Base-by-base conservation (phyloP, 2,113 vertebrate species). In the Microtus pennsylvanicus region DNA sequence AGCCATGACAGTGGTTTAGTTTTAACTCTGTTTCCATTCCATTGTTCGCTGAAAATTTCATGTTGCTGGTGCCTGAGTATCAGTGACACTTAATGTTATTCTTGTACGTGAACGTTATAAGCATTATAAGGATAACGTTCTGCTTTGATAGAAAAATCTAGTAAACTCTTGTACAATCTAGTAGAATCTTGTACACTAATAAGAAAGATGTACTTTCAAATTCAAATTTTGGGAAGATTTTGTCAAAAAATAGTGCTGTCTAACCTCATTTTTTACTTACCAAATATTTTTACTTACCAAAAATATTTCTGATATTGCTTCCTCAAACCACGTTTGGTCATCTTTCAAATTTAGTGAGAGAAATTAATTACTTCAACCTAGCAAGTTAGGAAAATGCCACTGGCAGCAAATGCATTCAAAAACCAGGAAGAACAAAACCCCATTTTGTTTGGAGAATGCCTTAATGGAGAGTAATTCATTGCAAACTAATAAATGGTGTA, bases 241-340 rank as follows among this genome's bases (percentile, higher is more conserved):
- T 50, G 45, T 16, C 45, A 92, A 52, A 90, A 83, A 52, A 65
- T 33, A 83, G 33, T 74, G 38, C 42, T 45, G 1, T 47, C 80
- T 91, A 21, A 47, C 55, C 55, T 58, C 80, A 26, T 88, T 61
- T 74, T 90, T 93, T 93, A 87, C 69, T 92, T 24, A 38, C 21
- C 63, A 85, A 63, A 89, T 21, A 85, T 89, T n/a, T n/a, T n/a
- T n/a, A n/a, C n/a, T n/a, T n/a, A n/a, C n/a, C 52, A 91, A 77
- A 74, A 30, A 3, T n/a, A 30, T 91, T 96, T 75, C 26, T 83
- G 55, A 52, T 70, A 11, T 7, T 80, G 17, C 45, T 78, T 11
- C 65, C 78, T 52, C 24, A 82, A 92, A 93, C 47, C 45, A 82
- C 74, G 42, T 72, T 45, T 94, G 22, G 21, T 26, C 50, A 76